Conservation (phyloP, 2,888 invertebrate species). For the Drosophila siamana region DNA sequence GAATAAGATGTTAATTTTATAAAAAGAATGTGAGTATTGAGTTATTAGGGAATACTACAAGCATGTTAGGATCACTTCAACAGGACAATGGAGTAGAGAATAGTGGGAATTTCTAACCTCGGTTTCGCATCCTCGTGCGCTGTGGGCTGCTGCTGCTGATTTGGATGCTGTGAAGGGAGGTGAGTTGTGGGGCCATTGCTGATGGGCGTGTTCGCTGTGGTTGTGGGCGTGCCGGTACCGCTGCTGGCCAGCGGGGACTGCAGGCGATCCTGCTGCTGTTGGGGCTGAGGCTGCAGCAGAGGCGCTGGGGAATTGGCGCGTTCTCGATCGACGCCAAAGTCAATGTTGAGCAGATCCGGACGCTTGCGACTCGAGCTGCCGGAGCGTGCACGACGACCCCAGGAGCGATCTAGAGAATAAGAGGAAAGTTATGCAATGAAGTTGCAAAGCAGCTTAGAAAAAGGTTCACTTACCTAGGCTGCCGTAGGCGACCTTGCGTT, state of each 20-base stretch:
- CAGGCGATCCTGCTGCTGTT: slow-evolving; percentile 86
- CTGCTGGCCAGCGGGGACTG: slow-evolving; percentile 79
- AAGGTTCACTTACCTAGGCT: slow-evolving; percentile 89
- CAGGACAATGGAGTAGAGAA: background rate
- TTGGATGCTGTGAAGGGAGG: slow-evolving; percentile 32
- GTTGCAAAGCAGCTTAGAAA: background rate
- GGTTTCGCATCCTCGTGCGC: slow-evolving; percentile 86
- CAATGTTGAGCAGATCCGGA: slow-evolving; percentile 91
- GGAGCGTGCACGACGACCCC: slow-evolving; percentile 91
- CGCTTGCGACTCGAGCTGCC: slow-evolving; percentile 90
- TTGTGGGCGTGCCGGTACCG: slow-evolving; percentile 61
- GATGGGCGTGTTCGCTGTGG: slow-evolving; percentile 62
- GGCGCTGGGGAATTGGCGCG: slow-evolving; percentile 90
- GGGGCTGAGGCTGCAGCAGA: slow-evolving; percentile 72
- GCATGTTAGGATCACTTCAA: background rate
- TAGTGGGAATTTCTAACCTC: slow-evolving; percentile 85
- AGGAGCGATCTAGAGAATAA: slow-evolving; percentile 90
- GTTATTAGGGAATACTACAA: too few relatives aligned
- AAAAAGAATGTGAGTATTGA: too few relatives aligned
- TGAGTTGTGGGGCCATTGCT: slow-evolving; percentile 48
- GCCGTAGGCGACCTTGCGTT: slow-evolving; percentile 90
- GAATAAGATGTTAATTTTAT: background rate
- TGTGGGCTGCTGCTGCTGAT: slow-evolving; percentile 69
- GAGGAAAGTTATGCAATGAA: background rate
- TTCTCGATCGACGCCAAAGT: slow-evolving; percentile 91